Evolutionary conservation across 1,140 invertebrate species (phyloP), one percentile per base, ranked within the genome.

Genomic region (Drosophila setifemur): DNA sequence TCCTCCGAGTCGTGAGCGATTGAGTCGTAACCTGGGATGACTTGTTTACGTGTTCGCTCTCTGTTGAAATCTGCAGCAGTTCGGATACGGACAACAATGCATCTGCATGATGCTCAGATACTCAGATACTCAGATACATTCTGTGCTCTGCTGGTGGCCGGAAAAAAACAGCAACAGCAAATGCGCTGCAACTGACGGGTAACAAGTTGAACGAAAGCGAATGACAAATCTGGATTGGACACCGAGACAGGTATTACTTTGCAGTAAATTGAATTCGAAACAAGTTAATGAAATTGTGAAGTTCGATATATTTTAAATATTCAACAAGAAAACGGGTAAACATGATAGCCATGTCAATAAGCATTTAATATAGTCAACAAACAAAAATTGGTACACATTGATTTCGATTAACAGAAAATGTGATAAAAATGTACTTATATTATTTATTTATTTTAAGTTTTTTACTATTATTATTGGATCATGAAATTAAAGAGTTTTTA

Each of bases 41-140:
- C 77, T 82, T 82, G 77, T 82, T 82, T 82, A 82, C 77, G 77
- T 73, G 75, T 73, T 79, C 48, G 49, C 50, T 23, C 53, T 43
- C 37, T 23, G 26, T n/a, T 8, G 35, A 55, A 53, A 18, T 49
- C 44, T 42, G 16, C 44, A 48, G 35, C 18, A 43, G 53, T 49
- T 19, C 5, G n/a, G 18, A 55, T 39, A 25, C 9, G 63, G 29
- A 29, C n/a, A n/a, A n/a, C n/a, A n/a, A n/a, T n/a, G n/a, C n/a
- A n/a, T n/a, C n/a, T n/a, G n/a, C n/a, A n/a, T n/a, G n/a, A n/a
- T n/a, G n/a, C n/a, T n/a, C n/a, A n/a, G n/a, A n/a, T n/a, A n/a
- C n/a, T n/a, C n/a, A n/a, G n/a, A n/a, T n/a, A n/a, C n/a, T n/a
- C n/a, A n/a, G 52, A 57, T 2, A 33, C 57, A 7, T 16, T 60